phyloP scores from a whole-genome alignment of 92 coral and sea anemone genomes.

The Parazoanthus atlanticus region DNA sequence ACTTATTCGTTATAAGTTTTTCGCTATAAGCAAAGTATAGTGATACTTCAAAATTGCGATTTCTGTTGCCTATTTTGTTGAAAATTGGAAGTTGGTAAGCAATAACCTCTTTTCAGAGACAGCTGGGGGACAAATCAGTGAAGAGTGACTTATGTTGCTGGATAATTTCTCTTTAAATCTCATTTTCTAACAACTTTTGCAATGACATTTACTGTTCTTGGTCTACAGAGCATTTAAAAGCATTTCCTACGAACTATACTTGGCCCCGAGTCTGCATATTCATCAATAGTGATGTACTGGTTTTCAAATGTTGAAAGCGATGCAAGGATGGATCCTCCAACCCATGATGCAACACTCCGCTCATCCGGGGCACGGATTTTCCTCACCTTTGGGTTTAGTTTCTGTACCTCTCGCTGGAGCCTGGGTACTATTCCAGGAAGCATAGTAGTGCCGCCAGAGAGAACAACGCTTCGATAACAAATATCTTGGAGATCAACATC shows the following conservation, averaged over 20 bases:
- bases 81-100: not conserved
- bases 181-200: not conserved
- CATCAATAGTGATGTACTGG: constrained; percentile 88
- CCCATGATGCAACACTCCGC: constrained; percentile 85
- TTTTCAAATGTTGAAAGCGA: constrained; percentile 77
- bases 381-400: constrained; percentile 69
- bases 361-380: constrained; percentile 86
- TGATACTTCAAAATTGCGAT: too few species aligned
- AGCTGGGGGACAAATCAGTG: not conserved
- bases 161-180: not conserved
- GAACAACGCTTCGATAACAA: constrained; percentile 66
- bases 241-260: constrained; percentile 86
- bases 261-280: constrained; percentile 88
- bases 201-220: not conserved
- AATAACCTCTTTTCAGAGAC: not conserved
- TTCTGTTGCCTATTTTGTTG: too few species aligned
- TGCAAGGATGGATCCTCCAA: constrained; percentile 91
- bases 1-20: too few species aligned
- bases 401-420: constrained; percentile 75
- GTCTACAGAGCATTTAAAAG: constrained; percentile 46
- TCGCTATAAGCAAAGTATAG: too few species aligned
- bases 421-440: constrained; percentile 80
- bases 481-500: constrained; percentile 78
- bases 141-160: not conserved
- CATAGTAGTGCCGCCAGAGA: constrained; percentile 94